Conservation (phyloP, 2,113 vertebrate species). For the Agapornis roseicollis region DNA sequence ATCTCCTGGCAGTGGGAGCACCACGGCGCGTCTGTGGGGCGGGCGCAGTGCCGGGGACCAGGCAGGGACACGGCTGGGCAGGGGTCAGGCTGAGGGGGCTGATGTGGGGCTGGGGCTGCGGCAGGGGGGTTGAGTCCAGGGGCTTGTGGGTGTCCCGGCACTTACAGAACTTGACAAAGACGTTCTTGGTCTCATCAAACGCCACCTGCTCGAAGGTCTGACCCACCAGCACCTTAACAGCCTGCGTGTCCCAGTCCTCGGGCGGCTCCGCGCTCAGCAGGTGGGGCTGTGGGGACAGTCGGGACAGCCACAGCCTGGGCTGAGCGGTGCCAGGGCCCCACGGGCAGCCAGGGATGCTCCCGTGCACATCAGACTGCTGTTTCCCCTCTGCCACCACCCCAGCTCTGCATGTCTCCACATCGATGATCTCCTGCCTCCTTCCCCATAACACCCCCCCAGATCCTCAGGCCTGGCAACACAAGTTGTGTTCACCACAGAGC, state of each 20-base stretch:
- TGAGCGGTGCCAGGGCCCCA: not conserved
- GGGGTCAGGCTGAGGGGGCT: accelerated
- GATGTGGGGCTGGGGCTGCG: too few species aligned
- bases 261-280: slow-evolving; percentile 83
- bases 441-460: not conserved
- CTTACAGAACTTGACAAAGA: slow-evolving; percentile 97
- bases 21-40: slow-evolving; percentile 86
- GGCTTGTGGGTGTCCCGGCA: not conserved
- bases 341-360: not conserved
- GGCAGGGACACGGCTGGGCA: accelerated
- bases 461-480: not conserved
- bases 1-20: slow-evolving; percentile 90
- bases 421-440: not conserved
- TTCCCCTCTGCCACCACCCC: not conserved
- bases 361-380: not conserved
- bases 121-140: accelerated
- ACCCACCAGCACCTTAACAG: slow-evolving; percentile 89
- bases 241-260: slow-evolving; percentile 84
- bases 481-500: not conserved
- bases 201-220: slow-evolving; percentile 91
- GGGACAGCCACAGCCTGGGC: not conserved
- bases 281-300: slow-evolving; percentile 74
- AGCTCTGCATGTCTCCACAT: not conserved
- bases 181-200: slow-evolving; percentile 87
- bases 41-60: accelerated